Percentiles rank a stretch among this genome's conserved stretches.
phyloP scores from a whole-genome alignment of 2,888 invertebrate species.

The Sipha maydis region DNA sequence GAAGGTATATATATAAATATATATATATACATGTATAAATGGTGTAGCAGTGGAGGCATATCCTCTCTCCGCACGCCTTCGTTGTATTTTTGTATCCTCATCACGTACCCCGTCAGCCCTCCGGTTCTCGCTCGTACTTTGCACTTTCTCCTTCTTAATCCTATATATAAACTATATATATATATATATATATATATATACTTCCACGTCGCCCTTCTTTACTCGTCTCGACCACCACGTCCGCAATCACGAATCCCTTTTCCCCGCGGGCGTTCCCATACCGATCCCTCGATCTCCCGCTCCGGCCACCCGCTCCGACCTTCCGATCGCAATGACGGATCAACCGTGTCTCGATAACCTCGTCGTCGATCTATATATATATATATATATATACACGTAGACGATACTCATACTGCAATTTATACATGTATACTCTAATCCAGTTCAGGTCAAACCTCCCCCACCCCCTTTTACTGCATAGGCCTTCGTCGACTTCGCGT shows the following conservation, averaged over 20 bases:
- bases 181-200: not conserved
- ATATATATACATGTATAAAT: not conserved
- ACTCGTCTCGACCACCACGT: constrained; percentile 24
- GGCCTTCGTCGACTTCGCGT: too few relatives aligned
- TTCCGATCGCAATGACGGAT: constrained; percentile 10
- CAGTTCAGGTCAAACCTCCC: too few relatives aligned
- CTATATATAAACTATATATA: not conserved
- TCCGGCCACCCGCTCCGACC: not conserved
- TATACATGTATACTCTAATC: too few relatives aligned
- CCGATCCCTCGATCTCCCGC: not conserved
- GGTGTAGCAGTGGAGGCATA: not conserved
- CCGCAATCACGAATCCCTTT: constrained; percentile 61
- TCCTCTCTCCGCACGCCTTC: not conserved
- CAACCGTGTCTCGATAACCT: constrained; percentile 49
- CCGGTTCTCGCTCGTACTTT: constrained; percentile 56
- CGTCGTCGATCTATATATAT: not conserved
- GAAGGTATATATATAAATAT: not conserved
- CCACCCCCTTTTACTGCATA: not conserved
- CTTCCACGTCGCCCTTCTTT: not conserved
- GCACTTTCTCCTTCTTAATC: constrained; percentile 61
- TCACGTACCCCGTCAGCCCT: constrained; percentile 58
- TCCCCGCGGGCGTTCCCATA: not conserved
- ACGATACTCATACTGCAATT: not conserved
- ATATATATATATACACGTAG: not conserved
- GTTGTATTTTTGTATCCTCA: constrained; percentile 57